Base-by-base conservation (phyloP, 37 sponge, comb jelly and placozoan genomes). In the Diacarnus erythraeanus region DNA sequence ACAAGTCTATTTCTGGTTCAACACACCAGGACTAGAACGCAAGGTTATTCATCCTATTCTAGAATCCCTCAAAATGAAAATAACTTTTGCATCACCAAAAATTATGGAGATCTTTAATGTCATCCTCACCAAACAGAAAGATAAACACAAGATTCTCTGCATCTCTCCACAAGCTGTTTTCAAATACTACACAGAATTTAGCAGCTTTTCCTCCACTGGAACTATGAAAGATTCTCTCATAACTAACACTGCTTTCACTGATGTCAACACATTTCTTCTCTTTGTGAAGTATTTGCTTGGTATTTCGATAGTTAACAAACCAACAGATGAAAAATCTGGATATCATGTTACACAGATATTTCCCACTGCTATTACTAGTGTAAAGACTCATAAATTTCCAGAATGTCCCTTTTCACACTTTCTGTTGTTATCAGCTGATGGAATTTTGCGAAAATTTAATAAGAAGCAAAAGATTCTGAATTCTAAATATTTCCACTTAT, bases 351-450 rank as follows among this genome's bases (percentile, higher is more conserved):
- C 10, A 15, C 12, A 47, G 6, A 47, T 6, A 15, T 15, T 47
- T 6, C 6, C 12, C 51, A 47, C 10, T 47, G 6, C 6, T 47
- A 47, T 6, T 47, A 47, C 10, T 47, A 47, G 51, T 47, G n/a
- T 25, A 21, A 3, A 25, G 22, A 25, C 61, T 25, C 35, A 31
- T 30, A 30, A 30, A 30, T 87, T 81, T 71, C 69, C 76, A 33
- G 22, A 70, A 20, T 4, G 42, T 38, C 88, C 88, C 20, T 81
- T 71, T 44, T 76, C 63, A 42, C 38, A 77, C 21, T 77, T 75
- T 33, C 64, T 87, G 12, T 66, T 87, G 29, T 57, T 87, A 31
- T 75, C 82, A 41, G 82, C 82, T 44, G 88, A 81, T 57, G 34
- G 47, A 6, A 44, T 57, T 2, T 27, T 87, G 27, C 10, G 77